Evolutionary conservation across 1,140 invertebrate species (phyloP), one percentile per base, ranked within the genome.

Genomic region (Macrobrachium rosenbergii): DNA sequence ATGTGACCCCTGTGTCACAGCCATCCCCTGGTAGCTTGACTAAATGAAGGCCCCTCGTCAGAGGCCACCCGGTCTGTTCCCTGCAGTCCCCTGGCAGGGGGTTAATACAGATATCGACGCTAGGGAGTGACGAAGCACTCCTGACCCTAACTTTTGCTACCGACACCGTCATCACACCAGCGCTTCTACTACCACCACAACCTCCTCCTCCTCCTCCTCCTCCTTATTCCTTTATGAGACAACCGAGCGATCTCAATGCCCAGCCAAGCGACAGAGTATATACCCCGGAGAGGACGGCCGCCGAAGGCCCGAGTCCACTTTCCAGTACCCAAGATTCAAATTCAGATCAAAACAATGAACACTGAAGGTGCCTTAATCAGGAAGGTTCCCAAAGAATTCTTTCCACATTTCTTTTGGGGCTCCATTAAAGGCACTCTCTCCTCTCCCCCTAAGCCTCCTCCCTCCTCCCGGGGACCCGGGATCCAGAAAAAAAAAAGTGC

Each of bases 51-150:
- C 28, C 28, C 28, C 28, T 37, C 28, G 28, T 37, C 28, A 37
- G 28, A 37, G 28, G 28, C 28, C 28, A 37, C 28, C 73, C 72
- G 59, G 28, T 58, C 43, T 23, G 58, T 63, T 64, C 73, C 72
- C 82, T 64, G 73, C 73, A 84, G 82, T 37, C 23, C 62, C 82
- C 59, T 84, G 73, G 82, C 77, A 78, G 84, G 84, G 84, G 84
- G 84, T 81, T 87, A 87, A 87, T 87, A 87, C 84, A 87, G 84
- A 87, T 87, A 87, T 87, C 84, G 84, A 87, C 84, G 78, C 64
- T 64, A 28, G 52, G 75, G 84, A 87, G 67, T 87, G 84, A 87
- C 84, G 84, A 43, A 87, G 84, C 84, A 87, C 19, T 79, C 77
- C 84, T 80, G 63, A 80, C 76, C 84, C 84, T 63, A 77, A 43